Conservation (phyloP, 2,113 vertebrate species). For the Oncorhynchus gorbuscha region DNA sequence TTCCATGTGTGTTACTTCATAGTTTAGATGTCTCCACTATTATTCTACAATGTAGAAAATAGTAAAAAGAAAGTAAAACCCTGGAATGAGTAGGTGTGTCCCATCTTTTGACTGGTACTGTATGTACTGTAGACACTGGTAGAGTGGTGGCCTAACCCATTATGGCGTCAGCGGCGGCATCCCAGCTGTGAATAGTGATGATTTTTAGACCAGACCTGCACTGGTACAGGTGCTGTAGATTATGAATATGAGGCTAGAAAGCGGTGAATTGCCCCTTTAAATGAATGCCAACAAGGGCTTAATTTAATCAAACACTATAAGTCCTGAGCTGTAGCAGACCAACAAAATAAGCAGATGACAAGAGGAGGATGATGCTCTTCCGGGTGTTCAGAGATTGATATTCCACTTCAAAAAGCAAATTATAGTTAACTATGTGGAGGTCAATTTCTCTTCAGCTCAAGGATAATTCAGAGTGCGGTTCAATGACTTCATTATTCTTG, state of each 20-base stretch:
- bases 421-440: constrained; percentile 27
- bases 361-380: constrained; percentile 20
- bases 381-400: constrained; percentile 40
- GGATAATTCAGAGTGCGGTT: background rate
- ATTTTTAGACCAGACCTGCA: too few relatives aligned
- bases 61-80: too few relatives aligned
- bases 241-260: background rate
- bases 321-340: constrained; percentile 26
- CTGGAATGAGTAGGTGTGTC: too few relatives aligned
- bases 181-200: too few relatives aligned
- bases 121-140: too few relatives aligned
- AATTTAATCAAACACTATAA: constrained; percentile 58
- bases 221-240: background rate
- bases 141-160: too few relatives aligned
- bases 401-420: constrained; percentile 34
- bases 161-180: too few relatives aligned
- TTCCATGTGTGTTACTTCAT: too few relatives aligned
- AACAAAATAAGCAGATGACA: constrained; percentile 4
- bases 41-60: too few relatives aligned
- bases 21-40: too few relatives aligned
- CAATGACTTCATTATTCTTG: background rate
- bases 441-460: constrained; percentile 24
- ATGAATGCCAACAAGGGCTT: constrained; percentile 13
- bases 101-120: too few relatives aligned
- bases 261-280: too few relatives aligned